Evolutionary conservation across 1,140 invertebrate species (phyloP), one percentile per base, ranked within the genome.

Genomic region (Lepeophtheirus salmonis): DNA sequence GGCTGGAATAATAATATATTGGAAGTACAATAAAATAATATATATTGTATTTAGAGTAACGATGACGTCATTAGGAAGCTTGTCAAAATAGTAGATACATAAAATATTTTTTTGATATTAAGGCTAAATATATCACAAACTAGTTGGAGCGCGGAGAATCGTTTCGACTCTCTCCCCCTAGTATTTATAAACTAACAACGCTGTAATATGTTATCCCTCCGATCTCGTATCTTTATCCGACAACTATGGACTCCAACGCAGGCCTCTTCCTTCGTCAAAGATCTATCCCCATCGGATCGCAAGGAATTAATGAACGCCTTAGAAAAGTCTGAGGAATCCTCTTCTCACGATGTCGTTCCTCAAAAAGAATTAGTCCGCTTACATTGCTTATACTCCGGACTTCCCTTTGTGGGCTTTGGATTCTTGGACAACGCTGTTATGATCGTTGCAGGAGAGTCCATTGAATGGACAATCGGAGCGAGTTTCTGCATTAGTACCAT

Each of bases 381-480:
- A 41, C 30, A 54, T 54, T 54, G 13, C 17, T 20, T 57, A 14
- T 25, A 57, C 26, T 25, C 21, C n/a, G 26, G 23, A 2, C 81
- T 94, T 65, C 91, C 90, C 13, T 96, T 96, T 71, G 79, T 97
- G 69, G 90, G 88, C 12, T 97, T 97, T 76, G 92, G 92, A 59
- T 94, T 97, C 73, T 77, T 97, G 55, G 91, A 96, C 70, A 96
- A 96, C 73, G 86, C 90, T 68, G 84, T 95, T 63, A 96, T 97
- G 91, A 89, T 97, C 61, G 73, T 92, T 66, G 89, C 90, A 68
- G 92, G 94, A 50, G 92, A 97, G 73, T 90, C 90, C 67, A 97
- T 97, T 66, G 94, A 97, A 72, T 70, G 78, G 53, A 80, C 80
- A 53, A 75, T 96, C 65, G 88, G 88, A 58, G 78, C 79, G 41